Evolutionary conservation across 2,113 vertebrate genomes (phyloP).

Genomic region (Rutilus rutilus): DNA sequence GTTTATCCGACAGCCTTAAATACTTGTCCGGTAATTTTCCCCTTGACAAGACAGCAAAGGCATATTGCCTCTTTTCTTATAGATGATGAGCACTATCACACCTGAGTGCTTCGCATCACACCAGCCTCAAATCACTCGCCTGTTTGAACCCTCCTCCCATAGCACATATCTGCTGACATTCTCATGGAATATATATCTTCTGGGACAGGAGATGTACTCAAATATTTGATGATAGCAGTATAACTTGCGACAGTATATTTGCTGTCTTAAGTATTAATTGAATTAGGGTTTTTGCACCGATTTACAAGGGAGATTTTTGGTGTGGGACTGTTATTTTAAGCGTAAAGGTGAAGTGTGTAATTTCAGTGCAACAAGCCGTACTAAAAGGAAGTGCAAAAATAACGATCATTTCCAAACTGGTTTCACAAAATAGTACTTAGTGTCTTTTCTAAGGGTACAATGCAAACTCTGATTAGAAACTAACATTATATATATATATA

Average conservation of each 20-base stretch:
- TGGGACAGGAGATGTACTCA: not conserved
- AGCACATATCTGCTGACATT: constrained; percentile 1
- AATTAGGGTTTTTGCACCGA: not conserved
- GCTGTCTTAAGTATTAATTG: not conserved
- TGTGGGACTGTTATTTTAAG: not conserved
- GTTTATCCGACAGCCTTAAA: constrained; percentile 32
- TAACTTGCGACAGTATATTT: not conserved
- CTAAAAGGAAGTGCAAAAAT: not conserved
- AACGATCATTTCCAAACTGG: not conserved
- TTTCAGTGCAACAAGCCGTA: not conserved
- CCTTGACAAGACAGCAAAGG: constrained; percentile 15
- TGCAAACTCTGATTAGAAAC: too few relatives aligned
- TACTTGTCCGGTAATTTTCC: not conserved
- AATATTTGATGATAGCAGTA: not conserved
- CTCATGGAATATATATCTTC: not conserved
- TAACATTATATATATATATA: too few relatives aligned
- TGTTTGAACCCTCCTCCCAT: constrained; percentile 2
- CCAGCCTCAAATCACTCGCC: constrained; percentile 23
- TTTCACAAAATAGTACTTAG: not conserved
- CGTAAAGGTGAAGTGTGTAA: not conserved
- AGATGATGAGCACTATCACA: constrained; percentile 23
- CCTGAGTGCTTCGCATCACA: constrained; percentile 5
- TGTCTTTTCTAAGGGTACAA: too few relatives aligned
- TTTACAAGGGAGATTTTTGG: not conserved
- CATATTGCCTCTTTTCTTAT: not conserved